phyloP scores from a whole-genome alignment of 2,113 vertebrate genomes.

The Lampris megalopsis region DNA sequence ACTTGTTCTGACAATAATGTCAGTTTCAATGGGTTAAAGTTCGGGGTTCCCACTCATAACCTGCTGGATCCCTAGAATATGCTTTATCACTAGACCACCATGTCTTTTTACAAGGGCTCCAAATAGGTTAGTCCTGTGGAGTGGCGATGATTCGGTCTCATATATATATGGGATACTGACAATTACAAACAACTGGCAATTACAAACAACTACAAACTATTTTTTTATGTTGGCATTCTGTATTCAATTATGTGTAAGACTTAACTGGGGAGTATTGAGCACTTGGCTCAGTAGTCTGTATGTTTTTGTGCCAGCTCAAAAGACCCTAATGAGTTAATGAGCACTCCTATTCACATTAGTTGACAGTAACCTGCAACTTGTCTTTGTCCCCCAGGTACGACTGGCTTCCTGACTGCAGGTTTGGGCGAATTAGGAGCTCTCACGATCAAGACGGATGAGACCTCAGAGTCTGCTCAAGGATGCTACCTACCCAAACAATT shows the following conservation, averaged over 20 bases:
- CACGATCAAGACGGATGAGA: constrained; percentile 70
- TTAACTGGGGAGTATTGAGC: constrained; percentile 21
- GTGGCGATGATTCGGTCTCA: no score
- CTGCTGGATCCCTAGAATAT: no score
- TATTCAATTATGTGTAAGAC: background rate
- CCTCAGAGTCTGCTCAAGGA: constrained; percentile 75
- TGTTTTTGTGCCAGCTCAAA: constrained; percentile 35
- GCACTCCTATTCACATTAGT: constrained; percentile 30
- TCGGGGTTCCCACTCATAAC: no score
- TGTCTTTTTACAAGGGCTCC: no score
- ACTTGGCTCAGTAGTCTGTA: background rate
- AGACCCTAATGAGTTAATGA: constrained; percentile 33
- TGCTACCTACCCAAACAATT: constrained; percentile 59
- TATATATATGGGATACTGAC: no score
- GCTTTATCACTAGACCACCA: no score
- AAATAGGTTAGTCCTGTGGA: no score
- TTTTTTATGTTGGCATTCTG: no score
- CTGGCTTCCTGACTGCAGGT: constrained; percentile 67
- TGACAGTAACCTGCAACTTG: constrained; percentile 57
- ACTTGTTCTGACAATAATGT: no score
- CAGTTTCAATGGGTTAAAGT: no score
- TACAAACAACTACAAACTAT: no score
- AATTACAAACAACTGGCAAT: no score
- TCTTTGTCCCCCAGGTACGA: constrained; percentile 76
- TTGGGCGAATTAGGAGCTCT: constrained; percentile 63